Conservation (phyloP, 2,888 invertebrate species). For the Athalia rosae region DNA sequence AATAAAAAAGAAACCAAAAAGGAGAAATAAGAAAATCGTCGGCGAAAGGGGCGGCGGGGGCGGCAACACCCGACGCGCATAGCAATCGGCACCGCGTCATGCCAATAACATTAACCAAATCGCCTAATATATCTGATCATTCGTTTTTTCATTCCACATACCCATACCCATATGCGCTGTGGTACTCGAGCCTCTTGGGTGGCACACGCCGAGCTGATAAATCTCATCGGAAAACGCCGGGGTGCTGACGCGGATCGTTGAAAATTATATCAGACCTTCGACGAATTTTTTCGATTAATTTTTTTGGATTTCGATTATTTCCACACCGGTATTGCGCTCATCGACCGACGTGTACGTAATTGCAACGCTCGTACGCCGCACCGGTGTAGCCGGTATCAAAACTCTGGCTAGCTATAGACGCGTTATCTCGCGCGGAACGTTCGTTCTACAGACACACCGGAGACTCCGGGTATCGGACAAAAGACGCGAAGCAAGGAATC, state of each 20-base stretch:
- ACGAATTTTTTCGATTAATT: no score
- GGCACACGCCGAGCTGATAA: not conserved
- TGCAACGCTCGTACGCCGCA: not conserved
- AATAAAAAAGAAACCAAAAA: no score
- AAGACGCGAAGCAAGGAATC: not conserved
- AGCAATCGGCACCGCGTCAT: conserved; percentile 69
- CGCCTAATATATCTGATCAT: conserved; percentile 65
- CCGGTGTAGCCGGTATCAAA: not conserved
- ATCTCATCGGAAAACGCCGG: no score
- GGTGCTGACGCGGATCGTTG: no score
- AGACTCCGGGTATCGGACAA: not conserved
- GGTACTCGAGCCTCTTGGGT: not conserved
- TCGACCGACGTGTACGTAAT: no score
- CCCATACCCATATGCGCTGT: not conserved
- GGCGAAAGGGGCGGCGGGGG: conserved; percentile 47
- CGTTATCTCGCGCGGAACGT: conserved; percentile 35
- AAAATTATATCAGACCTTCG: no score
- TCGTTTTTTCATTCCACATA: conserved; percentile 54
- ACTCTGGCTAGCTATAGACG: not conserved
- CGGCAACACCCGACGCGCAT: conserved; percentile 62
- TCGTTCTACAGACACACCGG: conserved; percentile 37
- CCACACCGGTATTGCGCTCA: no score
- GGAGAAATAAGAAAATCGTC: conserved; percentile 52
- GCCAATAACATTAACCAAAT: conserved; percentile 68
- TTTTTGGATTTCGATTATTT: no score